Evolutionary conservation across 2,888 invertebrate genomes (phyloP).

Genomic region (Ormyrus thymus): DNA sequence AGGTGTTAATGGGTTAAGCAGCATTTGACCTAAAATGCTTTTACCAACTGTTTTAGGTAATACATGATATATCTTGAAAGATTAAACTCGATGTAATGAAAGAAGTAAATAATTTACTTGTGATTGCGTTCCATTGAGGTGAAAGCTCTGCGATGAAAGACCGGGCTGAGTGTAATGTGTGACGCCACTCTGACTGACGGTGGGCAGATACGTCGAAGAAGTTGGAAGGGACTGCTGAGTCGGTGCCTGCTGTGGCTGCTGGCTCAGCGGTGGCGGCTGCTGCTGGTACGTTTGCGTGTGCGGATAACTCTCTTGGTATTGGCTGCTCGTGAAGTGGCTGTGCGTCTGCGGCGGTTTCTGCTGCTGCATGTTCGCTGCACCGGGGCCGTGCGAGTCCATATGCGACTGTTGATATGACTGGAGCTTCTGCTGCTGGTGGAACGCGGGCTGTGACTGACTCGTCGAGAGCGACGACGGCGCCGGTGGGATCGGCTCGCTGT

Average conservation of each 20-base stretch:
- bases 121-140: conserved; percentile 71
- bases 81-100: too few relatives aligned
- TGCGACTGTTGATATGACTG: conserved; percentile 46
- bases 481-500: conserved; percentile 77
- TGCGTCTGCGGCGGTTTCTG: conserved; percentile 66
- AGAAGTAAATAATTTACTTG: conserved; percentile 57
- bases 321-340: conserved; percentile 61
- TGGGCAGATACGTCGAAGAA: conserved; percentile 66
- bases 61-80: too few relatives aligned
- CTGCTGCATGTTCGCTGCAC: conserved; percentile 64
- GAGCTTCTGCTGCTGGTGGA: conserved; percentile 72
- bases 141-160: conserved; percentile 61
- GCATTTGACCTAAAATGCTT: too few relatives aligned
- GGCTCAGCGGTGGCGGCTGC: conserved; percentile 61
- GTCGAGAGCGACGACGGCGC: conserved; percentile 71
- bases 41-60: too few relatives aligned
- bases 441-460: conserved; percentile 72
- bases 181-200: conserved; percentile 69
- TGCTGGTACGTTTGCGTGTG: conserved; percentile 76
- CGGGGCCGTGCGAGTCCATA: neutral
- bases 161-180: conserved; percentile 68
- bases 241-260: conserved; percentile 56
- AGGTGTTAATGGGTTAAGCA: too few relatives aligned
- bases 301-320: conserved; percentile 75
- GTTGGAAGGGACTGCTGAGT: conserved; percentile 59